These are phyloP conservation scores for Tenualosa ilisha DNA, from an alignment of 2,797 vertebrate species.

Conservation along the genomic window DNA sequence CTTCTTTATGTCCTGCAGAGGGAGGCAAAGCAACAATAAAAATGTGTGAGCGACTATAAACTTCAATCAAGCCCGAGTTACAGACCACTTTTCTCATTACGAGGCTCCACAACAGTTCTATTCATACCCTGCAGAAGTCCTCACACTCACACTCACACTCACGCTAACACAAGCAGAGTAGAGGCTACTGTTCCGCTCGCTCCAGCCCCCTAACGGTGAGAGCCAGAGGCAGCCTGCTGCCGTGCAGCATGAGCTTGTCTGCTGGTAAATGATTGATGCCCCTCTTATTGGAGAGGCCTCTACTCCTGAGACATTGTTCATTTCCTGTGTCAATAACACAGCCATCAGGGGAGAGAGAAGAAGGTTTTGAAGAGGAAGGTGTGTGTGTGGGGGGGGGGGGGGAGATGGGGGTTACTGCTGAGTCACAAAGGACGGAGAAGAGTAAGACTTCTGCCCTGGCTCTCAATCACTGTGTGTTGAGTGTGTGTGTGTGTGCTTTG, in stretches of 20 bases:
- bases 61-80: background rate
- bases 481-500: conserved; percentile 2
- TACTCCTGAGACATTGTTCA: conserved; percentile 8
- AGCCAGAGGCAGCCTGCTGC: background rate
- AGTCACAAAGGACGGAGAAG: background rate
- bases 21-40: conserved; percentile 36
- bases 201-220: background rate
- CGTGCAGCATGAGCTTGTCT: background rate
- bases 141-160: background rate
- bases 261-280: conserved; percentile 14
- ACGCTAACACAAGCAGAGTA: too few relatives aligned
- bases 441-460: background rate
- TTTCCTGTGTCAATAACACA: conserved; percentile 12
- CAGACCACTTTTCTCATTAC: conserved; percentile 15
- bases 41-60: conserved; percentile 5
- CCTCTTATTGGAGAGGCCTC: background rate
- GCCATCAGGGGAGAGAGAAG: background rate
- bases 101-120: background rate
- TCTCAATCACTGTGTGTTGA: background rate
- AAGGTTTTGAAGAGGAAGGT: background rate
- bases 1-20: conserved; percentile 84
- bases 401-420: background rate
- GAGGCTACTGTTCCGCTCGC: background rate
- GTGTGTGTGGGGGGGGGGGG: background rate
- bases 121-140: background rate